Conservation (phyloP, 2,113 vertebrate species). For the Trematocara zebra region DNA sequence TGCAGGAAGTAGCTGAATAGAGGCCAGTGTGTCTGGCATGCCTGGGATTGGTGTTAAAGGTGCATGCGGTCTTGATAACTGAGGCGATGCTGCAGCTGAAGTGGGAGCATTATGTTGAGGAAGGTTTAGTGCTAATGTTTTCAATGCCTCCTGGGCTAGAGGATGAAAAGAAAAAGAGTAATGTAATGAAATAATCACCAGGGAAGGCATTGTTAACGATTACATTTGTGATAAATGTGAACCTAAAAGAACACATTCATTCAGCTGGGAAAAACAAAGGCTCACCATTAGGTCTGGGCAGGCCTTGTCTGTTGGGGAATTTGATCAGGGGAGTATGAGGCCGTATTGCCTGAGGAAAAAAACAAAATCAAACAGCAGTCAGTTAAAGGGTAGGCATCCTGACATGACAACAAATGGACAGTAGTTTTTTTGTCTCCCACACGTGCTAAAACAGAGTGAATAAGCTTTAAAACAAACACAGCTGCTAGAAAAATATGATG, state of each 20-base stretch:
- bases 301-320: slow-evolving; percentile 64
- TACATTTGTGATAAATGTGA: background rate
- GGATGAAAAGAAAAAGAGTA: background rate
- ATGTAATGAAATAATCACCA: background rate
- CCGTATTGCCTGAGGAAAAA: slow-evolving; percentile 63
- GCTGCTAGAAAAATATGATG: background rate
- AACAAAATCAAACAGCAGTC: background rate
- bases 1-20: slow-evolving; percentile 62
- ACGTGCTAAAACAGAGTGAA: background rate
- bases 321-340: slow-evolving; percentile 75
- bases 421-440: background rate
- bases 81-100: slow-evolving; percentile 4
- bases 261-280: background rate
- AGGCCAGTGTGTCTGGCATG: slow-evolving; percentile 61
- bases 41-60: slow-evolving; percentile 48
- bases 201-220: background rate
- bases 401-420: background rate
- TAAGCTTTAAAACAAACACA: accelerated
- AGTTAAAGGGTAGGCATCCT: background rate
- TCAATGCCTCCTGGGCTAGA: slow-evolving; percentile 64
- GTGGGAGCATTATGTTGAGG: slow-evolving; percentile 28
- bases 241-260: background rate
- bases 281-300: slow-evolving; percentile 68
- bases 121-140: slow-evolving; percentile 31
- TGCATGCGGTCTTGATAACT: slow-evolving; percentile 32